Conservation (phyloP, 1,140 invertebrate species). For the Drosophila suzukii region DNA sequence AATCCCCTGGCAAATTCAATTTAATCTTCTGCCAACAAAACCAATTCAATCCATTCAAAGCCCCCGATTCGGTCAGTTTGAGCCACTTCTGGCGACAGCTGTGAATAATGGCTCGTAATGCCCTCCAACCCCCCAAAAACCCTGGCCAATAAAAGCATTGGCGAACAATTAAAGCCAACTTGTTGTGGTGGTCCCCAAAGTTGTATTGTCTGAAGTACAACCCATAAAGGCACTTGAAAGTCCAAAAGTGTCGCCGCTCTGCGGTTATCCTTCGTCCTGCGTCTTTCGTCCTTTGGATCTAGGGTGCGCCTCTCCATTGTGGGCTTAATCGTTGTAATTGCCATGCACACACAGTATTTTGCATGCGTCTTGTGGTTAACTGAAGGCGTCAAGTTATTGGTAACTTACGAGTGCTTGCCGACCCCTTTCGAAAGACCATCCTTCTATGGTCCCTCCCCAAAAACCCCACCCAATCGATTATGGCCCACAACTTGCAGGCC, state of each 20-base stretch:
- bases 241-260: constrained; percentile 61
- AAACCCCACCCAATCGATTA: constrained; percentile 66
- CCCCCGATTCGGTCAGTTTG: constrained; percentile 38
- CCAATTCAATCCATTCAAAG: constrained; percentile 37
- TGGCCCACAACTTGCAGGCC: constrained; percentile 35
- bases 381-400: constrained; percentile 69
- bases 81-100: constrained; percentile 69
- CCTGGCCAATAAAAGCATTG: constrained; percentile 45
- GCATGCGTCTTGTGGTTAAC: constrained; percentile 35
- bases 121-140: constrained; percentile 2
- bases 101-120: constrained; percentile 66
- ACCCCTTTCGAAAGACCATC: constrained; percentile 2
- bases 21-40: constrained; percentile 26
- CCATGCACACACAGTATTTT: constrained; percentile 31
- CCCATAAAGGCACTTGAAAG: constrained; percentile 34
- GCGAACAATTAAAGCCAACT: constrained; percentile 71
- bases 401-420: constrained; percentile 51
- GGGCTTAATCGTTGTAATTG: constrained; percentile 46
- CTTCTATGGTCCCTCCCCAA: not conserved
- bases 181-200: constrained; percentile 14
- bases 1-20: constrained; percentile 21
- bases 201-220: constrained; percentile 22
- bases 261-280: constrained; percentile 25
- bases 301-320: constrained; percentile 34
- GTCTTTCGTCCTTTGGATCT: not conserved